Conservation (phyloP, 2,797 vertebrate species). For the Halcyon smyrnensis region DNA sequence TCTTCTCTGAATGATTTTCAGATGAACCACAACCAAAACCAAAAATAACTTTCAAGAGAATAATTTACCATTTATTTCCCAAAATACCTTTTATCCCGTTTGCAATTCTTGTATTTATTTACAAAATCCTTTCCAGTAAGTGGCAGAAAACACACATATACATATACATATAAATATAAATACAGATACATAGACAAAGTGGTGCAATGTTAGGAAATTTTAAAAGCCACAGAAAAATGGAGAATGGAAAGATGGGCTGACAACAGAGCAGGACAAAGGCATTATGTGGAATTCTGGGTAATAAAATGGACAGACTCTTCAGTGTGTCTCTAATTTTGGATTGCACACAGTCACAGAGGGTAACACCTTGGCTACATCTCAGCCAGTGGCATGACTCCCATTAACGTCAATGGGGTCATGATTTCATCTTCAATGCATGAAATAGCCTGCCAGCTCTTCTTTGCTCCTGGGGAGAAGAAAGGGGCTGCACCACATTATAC, state of each 20-base stretch:
- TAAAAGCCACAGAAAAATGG: neutral
- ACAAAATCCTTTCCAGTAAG: slow-evolving; percentile 22
- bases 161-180: too few species aligned
- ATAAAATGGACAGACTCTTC: neutral
- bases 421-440: neutral
- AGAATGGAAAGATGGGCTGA: neutral
- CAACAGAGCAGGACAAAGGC: neutral
- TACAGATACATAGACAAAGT: neutral
- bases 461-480: neutral
- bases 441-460: neutral
- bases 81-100: neutral
- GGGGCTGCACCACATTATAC: neutral
- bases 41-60: neutral
- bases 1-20: neutral
- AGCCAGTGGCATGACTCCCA: neutral
- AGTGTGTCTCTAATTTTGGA: neutral
- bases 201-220: neutral
- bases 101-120: neutral
- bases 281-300: neutral
- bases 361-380: neutral
- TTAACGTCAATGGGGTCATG: neutral
- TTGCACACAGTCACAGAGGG: neutral
- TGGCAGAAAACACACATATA: neutral
- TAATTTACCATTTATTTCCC: neutral
- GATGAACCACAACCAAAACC: neutral